Percentiles rank a stretch among this genome's conserved stretches.
Evolutionary conservation across 37 sponge, comb jelly and placozoan genomes (phyloP).

Genomic region (Agelas oroides): DNA sequence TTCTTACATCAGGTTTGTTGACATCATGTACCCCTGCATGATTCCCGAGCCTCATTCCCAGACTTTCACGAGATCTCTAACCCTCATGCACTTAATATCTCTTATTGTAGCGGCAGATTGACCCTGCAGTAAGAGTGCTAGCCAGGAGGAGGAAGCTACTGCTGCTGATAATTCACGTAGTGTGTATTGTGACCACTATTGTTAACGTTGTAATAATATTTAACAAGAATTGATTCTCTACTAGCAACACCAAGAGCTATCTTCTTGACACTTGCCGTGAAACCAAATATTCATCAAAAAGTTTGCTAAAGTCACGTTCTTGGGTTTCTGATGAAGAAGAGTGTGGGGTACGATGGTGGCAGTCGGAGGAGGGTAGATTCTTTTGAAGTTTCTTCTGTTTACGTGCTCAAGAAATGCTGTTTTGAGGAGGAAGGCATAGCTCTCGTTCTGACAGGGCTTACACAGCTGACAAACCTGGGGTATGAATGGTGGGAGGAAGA

Average conservation of each 20-base stretch:
- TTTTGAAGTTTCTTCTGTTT: conserved; percentile 50
- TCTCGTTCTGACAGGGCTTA: conserved; percentile 21
- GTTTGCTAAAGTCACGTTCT: not conserved
- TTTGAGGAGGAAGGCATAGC: conserved; percentile 43
- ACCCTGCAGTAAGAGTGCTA: too few relatives aligned
- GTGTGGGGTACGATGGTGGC: not conserved
- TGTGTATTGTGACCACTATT: too few relatives aligned
- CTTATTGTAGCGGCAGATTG: too few relatives aligned
- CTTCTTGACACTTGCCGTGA: conserved; percentile 51
- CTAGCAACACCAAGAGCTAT: conserved; percentile 63
- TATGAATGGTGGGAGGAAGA: not conserved
- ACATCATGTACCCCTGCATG: too few relatives aligned
- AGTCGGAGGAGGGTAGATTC: conserved; percentile 53
- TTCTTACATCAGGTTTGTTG: too few relatives aligned
- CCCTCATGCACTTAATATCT: too few relatives aligned
- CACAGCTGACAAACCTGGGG: conserved; percentile 71
- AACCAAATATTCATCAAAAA: conserved; percentile 62
- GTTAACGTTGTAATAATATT: too few relatives aligned
- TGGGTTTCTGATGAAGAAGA: not conserved
- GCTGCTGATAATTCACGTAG: too few relatives aligned
- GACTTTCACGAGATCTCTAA: too few relatives aligned
- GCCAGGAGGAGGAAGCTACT: too few relatives aligned
- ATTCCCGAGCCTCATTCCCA: too few relatives aligned
- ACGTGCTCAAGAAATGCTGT: conserved; percentile 74
- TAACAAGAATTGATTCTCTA: too few relatives aligned